Percentiles rank a stretch among this genome's conserved stretches.
These are phyloP conservation scores for Eupleurogrammus muticus DNA, from an alignment of 2,797 vertebrate genomes.

Conservation along the genomic window DNA sequence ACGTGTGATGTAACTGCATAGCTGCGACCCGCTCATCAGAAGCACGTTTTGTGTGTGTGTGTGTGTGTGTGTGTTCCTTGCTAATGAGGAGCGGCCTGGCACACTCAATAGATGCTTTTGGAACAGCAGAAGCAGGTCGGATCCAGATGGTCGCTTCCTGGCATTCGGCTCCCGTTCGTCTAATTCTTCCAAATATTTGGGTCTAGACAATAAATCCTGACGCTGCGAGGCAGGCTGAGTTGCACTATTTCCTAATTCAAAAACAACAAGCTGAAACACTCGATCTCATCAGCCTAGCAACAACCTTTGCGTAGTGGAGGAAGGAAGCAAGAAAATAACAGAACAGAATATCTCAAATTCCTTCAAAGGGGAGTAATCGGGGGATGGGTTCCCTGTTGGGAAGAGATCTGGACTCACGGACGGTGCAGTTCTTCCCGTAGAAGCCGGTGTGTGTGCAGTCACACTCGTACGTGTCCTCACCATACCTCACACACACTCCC, in stretches of 20 bases:
- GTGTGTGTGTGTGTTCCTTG: constrained; percentile 2
- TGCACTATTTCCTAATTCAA: constrained; percentile 32
- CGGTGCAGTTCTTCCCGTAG: constrained; percentile 91
- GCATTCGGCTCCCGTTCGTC: neutral
- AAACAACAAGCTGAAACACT: constrained; percentile 3
- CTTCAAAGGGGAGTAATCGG: constrained; percentile 21
- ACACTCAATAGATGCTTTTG: neutral
- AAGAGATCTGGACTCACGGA: constrained; percentile 87
- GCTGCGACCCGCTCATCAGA: constrained; percentile 16
- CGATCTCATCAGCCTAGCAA: neutral
- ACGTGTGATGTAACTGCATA: constrained; percentile 36
- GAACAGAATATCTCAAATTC: constrained; percentile 51
- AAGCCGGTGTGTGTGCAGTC: constrained; percentile 95
- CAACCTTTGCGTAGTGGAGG: neutral
- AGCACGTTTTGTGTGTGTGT: neutral
- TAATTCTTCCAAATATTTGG: constrained; percentile 60
- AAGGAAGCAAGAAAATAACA: constrained; percentile 7
- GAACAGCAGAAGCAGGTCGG: constrained; percentile 2
- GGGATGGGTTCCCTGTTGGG: constrained; percentile 1
- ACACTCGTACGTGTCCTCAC: constrained; percentile 87
- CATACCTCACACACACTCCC: constrained; percentile 89
- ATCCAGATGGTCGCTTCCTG: constrained; percentile 34
- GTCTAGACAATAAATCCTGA: constrained; percentile 38
- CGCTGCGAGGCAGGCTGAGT: constrained; percentile 21
- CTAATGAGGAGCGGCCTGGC: constrained; percentile 35